Evolutionary conservation across 2,113 vertebrate genomes (phyloP), one percentile per base, ranked within the genome.

Genomic region (Perca schrenkii): DNA sequence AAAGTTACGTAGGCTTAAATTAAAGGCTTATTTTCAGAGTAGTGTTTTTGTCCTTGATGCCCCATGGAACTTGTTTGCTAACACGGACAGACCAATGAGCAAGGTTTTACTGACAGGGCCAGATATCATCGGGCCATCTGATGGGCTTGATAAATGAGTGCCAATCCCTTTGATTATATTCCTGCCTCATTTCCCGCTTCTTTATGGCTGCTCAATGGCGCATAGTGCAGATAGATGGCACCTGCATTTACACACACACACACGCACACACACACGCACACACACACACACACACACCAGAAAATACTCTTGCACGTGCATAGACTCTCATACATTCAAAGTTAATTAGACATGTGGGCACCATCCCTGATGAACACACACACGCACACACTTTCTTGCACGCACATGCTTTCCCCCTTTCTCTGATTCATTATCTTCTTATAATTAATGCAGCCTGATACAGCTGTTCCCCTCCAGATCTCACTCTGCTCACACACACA

Each of bases 101-200:
- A 71, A 3, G 5, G 60, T 61, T 87, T 74, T 58, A 50, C 73
- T 65, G 28, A 87, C 67, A 28, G 14, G 50, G 64, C 50, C 79
- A 76, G 70, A 86, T 88, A 65, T 79, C 72, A 89, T 40, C 52
- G 17, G 43, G 46, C 46, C 76, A 46, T 83, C 83, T 84, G 88
- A 92, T 91, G 84, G 87, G 71, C 72, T 83, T 78, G 90, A 92
- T 88, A 67, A 86, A 93, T 36, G 70, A 78, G 72, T 25, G 71
- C 75, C 85, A 86, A 86, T 89, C 58, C 54, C 89, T 82, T 92
- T 86, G 84, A 91, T 93, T 89, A 87, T 86, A 85, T 88, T 76
- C 81, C 86, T 82, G 86, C 86, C 88, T 93, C 89, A 94, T 94
- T 92, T 93, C 88, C 91, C 84, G 67, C 62, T 89, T 89, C 83